Evolutionary conservation across 1,140 invertebrate genomes (phyloP).

Genomic region (Drosophila trapezifrons): DNA sequence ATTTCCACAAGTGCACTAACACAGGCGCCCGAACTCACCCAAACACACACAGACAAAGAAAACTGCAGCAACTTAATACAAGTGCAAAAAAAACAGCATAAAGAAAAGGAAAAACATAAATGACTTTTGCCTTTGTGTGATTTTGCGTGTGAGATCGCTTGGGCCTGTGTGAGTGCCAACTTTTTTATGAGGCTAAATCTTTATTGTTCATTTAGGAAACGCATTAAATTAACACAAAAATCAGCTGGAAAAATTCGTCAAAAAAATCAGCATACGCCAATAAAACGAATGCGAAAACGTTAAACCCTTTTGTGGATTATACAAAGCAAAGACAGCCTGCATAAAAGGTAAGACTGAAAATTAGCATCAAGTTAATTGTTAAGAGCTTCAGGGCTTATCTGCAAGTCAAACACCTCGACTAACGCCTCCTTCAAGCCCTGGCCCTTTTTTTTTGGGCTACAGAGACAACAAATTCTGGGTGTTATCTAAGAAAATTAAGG

Average conservation of each 20-base stretch:
- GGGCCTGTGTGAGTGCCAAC: slow-evolving; percentile 26
- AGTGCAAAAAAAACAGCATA: slow-evolving; percentile 21
- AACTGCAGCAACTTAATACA: slow-evolving; percentile 32
- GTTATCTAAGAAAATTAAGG: background rate
- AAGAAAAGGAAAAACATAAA: slow-evolving; percentile 32
- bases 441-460: slow-evolving; percentile 21
- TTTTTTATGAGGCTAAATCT: slow-evolving; percentile 24
- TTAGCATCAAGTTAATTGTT: slow-evolving; percentile 18
- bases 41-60: slow-evolving; percentile 24
- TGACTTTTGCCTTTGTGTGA: slow-evolving; percentile 42
- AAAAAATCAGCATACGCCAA: slow-evolving; percentile 1
- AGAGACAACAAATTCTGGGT: background rate
- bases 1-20: slow-evolving; percentile 47
- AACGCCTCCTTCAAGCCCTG: slow-evolving; percentile 30
- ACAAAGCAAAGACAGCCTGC: slow-evolving; percentile 7
- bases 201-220: slow-evolving; percentile 46
- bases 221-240: slow-evolving; percentile 16
- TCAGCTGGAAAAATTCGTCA: slow-evolving; percentile 12
- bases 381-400: slow-evolving; percentile 4
- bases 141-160: slow-evolving; percentile 29
- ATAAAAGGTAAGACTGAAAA: slow-evolving; percentile 46
- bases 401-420: slow-evolving; percentile 32
- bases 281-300: slow-evolving; percentile 9
- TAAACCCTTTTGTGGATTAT: slow-evolving; percentile 45
- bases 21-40: slow-evolving; percentile 20